phyloP scores from a whole-genome alignment of 2,888 invertebrate genomes.

The Spatulosminthurus flaviceps region DNA sequence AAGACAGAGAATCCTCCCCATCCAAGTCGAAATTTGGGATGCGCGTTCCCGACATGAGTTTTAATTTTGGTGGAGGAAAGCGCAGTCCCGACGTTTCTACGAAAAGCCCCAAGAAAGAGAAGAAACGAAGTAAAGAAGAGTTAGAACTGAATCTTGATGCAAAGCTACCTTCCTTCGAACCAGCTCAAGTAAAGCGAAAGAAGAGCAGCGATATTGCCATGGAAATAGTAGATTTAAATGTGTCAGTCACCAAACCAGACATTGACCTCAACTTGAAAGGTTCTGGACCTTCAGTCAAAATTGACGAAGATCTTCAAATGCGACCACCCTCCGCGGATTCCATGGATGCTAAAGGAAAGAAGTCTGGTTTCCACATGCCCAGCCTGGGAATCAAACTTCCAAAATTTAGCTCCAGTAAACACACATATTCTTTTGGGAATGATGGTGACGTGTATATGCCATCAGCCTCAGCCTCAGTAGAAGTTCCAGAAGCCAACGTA shows the following conservation, averaged over 20 bases:
- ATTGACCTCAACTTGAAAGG: conserved; percentile 46
- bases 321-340: conserved; percentile 48
- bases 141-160: conserved; percentile 35
- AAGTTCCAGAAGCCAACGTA: not conserved
- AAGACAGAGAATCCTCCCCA: too few species aligned
- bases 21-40: conserved; percentile 64
- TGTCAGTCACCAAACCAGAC: conserved; percentile 28
- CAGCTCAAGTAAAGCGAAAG: conserved; percentile 31
- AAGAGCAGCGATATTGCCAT: not conserved
- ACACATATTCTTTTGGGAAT: conserved; percentile 43
- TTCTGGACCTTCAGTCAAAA: conserved; percentile 31
- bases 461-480: not conserved
- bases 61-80: conserved; percentile 56
- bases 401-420: conserved; percentile 45
- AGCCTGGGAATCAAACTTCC: conserved; percentile 41
- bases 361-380: conserved; percentile 40
- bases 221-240: not conserved
- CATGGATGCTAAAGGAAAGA: conserved; percentile 36
- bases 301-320: conserved; percentile 42
- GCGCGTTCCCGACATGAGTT: conserved; percentile 64
- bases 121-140: conserved; percentile 51
- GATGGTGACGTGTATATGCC: conserved; percentile 25
- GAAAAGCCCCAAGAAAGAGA: conserved; percentile 16
- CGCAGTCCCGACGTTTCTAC: conserved; percentile 35
- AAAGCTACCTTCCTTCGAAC: conserved; percentile 15